A percentile compares a stretch with the other conserved stretches of the same genome.
Conservation (phyloP, 2,113 vertebrate species). For the Craseonycteris thonglongyai region DNA sequence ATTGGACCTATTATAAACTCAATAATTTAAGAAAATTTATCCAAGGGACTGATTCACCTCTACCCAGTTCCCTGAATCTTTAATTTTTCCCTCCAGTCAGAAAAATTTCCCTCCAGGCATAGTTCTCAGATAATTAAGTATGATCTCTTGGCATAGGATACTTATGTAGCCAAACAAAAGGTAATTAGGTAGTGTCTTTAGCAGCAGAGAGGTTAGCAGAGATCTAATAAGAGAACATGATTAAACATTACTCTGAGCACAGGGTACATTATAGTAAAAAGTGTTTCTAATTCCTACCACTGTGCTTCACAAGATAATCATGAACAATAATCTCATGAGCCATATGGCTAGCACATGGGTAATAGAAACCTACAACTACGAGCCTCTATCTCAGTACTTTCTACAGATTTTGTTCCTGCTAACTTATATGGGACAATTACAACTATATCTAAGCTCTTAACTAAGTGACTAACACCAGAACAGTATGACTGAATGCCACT, state of each 20-base stretch:
- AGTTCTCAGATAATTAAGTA: neutral
- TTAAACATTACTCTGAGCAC: conserved; percentile 21
- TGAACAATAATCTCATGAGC: neutral
- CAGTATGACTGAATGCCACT: neutral
- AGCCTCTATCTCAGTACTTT: neutral
- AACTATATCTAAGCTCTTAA: neutral
- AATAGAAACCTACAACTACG: conserved; percentile 10
- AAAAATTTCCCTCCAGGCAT: conserved; percentile 20
- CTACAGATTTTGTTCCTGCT: neutral
- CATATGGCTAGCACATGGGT: neutral
- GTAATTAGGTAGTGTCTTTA: neutral
- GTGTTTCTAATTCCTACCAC: conserved; percentile 37
- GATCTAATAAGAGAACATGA: conserved; percentile 36
- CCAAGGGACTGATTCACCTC: conserved; percentile 6
- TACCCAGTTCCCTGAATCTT: neutral
- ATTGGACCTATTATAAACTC: neutral
- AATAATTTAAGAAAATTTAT: conserved; percentile 19
- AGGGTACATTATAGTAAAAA: conserved; percentile 28
- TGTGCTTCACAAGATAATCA: conserved; percentile 24
- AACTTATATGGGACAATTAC: neutral
- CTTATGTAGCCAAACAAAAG: conserved; percentile 40
- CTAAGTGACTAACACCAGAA: neutral
- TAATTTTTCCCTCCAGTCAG: conserved; percentile 11
- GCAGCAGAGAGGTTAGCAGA: neutral
- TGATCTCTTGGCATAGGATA: neutral